Conservation (phyloP, 1,140 invertebrate genomes). For the Zophobas morio region DNA sequence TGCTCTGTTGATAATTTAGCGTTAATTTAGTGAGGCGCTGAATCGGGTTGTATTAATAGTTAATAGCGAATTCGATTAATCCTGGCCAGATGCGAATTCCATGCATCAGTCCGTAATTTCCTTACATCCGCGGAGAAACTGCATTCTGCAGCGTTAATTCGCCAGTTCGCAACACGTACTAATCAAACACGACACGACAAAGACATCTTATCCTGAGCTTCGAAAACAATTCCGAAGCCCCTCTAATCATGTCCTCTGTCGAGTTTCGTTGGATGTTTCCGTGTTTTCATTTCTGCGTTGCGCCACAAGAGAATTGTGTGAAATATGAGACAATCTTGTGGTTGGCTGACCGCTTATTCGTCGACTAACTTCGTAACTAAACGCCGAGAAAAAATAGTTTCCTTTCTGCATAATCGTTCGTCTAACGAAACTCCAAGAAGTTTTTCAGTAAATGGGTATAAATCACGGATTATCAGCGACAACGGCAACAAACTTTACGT, state of each 20-base stretch:
- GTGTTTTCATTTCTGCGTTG: slow-evolving; percentile 14
- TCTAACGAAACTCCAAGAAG: slow-evolving; percentile 4
- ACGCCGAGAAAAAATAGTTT: slow-evolving; percentile 28
- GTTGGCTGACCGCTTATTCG: slow-evolving; percentile 38
- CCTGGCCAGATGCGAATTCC: neutral
- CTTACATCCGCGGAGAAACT: slow-evolving; percentile 8
- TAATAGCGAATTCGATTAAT: slow-evolving; percentile 26
- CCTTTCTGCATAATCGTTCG: slow-evolving; percentile 23
- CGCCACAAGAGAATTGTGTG: slow-evolving; percentile 25
- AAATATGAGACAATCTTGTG: slow-evolving; percentile 42
- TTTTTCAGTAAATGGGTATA: slow-evolving; percentile 13
- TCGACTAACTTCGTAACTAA: slow-evolving; percentile 27
- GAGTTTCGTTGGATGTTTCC: slow-evolving; percentile 29
- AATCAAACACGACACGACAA: slow-evolving; percentile 18
- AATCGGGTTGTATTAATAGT: neutral
- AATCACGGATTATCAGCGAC: slow-evolving; percentile 2
- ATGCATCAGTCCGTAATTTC: slow-evolving; percentile 7
- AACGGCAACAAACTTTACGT: neutral
- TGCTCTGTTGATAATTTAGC: neutral
- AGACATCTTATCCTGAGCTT: slow-evolving; percentile 1
- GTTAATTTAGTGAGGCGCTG: neutral
- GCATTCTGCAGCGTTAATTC: slow-evolving; percentile 37
- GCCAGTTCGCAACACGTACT: slow-evolving; percentile 6
- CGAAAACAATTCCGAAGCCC: slow-evolving; percentile 23
- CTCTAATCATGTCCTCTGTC: slow-evolving; percentile 33